Percentiles rank a stretch among this genome's conserved stretches.
Conservation (phyloP, 2,888 invertebrate species). For the Polydrusus pterygomalis region DNA sequence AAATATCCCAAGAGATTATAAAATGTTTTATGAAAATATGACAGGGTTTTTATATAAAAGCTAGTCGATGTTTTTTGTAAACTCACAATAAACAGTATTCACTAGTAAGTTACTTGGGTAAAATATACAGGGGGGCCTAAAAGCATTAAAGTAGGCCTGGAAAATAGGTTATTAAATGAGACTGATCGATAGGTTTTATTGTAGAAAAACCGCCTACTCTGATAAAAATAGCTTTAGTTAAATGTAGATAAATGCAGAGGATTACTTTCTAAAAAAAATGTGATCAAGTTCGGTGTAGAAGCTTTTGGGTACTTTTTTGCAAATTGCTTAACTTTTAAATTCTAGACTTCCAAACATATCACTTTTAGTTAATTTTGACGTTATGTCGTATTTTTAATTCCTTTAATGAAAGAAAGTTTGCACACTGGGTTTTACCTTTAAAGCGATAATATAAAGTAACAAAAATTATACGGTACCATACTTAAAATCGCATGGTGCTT, state of each 20-base stretch:
- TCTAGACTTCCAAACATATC: neutral
- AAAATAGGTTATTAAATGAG: slow-evolving; percentile 43
- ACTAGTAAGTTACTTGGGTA: slow-evolving; percentile 25
- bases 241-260: slow-evolving; percentile 28
- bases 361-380: slow-evolving; percentile 10
- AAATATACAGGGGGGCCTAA: slow-evolving; percentile 17
- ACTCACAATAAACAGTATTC: slow-evolving; percentile 21
- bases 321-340: slow-evolving; percentile 9
- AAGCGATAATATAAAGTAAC: neutral
- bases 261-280: slow-evolving; percentile 19
- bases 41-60: slow-evolving; percentile 33
- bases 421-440: no score
- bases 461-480: neutral
- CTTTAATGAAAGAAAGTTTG: neutral
- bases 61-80: slow-evolving; percentile 26
- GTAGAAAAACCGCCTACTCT: slow-evolving; percentile 42
- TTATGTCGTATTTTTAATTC: neutral
- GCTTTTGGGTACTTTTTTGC: slow-evolving; percentile 14
- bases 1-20: neutral
- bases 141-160: slow-evolving; percentile 12
- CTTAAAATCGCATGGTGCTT: no score
- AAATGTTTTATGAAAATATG: slow-evolving; percentile 24
- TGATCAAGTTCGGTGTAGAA: slow-evolving; percentile 27
- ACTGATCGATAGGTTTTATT: slow-evolving; percentile 47
- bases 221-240: slow-evolving; percentile 46